phyloP scores from a whole-genome alignment of 2,888 invertebrate species.

The Parasteatoda lunata region DNA sequence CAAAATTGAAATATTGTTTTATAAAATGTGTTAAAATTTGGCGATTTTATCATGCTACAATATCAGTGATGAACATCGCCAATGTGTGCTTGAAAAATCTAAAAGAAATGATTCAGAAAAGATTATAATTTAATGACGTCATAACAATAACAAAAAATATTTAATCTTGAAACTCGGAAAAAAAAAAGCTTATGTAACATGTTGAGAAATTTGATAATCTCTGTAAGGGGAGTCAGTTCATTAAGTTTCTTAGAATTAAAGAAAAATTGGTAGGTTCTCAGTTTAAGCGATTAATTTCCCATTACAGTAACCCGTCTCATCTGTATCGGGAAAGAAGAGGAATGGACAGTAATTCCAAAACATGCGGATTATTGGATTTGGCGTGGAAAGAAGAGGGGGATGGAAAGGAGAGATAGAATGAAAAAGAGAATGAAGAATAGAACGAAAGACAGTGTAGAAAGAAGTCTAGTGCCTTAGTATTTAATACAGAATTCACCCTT shows the following conservation, averaged over 20 bases:
- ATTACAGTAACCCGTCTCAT: slow-evolving; percentile 63
- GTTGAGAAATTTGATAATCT: background rate
- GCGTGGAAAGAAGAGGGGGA: slow-evolving; percentile 23
- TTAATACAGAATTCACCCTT: background rate
- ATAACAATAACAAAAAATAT: too few species aligned
- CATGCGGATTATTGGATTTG: slow-evolving; percentile 68
- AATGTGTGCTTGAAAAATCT: too few species aligned
- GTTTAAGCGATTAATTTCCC: slow-evolving; percentile 62
- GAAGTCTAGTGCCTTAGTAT: background rate
- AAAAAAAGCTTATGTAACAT: background rate
- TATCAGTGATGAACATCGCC: too few species aligned
- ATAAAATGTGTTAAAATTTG: too few species aligned
- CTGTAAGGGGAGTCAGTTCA: background rate
- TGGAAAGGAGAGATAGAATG: slow-evolving; percentile 3
- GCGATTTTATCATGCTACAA: too few species aligned
- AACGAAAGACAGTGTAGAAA: background rate
- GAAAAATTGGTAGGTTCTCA: slow-evolving; percentile 17
- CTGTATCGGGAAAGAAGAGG: slow-evolving; percentile 38
- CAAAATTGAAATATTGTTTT: too few species aligned
- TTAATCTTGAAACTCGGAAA: too few species aligned
- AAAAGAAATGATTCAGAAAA: too few species aligned
- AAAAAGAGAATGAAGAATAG: slow-evolving; percentile 10
- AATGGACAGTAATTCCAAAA: slow-evolving; percentile 68
- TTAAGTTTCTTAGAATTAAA: background rate
- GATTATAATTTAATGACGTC: too few species aligned